Base-by-base conservation (phyloP, 2,113 vertebrate genomes). In the Mus spicilegus region DNA sequence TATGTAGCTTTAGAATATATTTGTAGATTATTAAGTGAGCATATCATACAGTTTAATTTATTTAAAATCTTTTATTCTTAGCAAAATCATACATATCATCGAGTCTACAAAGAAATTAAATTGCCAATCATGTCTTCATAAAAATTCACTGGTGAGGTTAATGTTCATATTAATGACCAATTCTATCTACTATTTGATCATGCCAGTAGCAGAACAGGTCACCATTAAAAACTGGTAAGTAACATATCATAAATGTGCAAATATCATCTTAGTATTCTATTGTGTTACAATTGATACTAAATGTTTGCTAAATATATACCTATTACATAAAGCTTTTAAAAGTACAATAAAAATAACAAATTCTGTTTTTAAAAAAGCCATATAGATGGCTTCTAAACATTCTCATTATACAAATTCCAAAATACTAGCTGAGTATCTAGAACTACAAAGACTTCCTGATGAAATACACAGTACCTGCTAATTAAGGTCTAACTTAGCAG, bases 281-380 rank as follows among this genome's bases (percentile, higher is more conserved):
- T 89, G 54, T 98, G 95, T 98, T 98, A 98, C 95, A 95, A 96
- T 98, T 96, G 97, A 96, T 98, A 98, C 97, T 98, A 98, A 99
- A 98, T 98, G 98, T 97, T 85, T 97, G 95, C 98, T 98, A 98
- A 98, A 98, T 98, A 98, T 97, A 98, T 98, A 97, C 91, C 97
- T 98, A 98, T 98, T 98, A 98, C 97, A 90, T 98, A 98, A 98
- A 99, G 98, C 98, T 98, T 98, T 98, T 98, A 98, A 97, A 98
- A 98, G 97, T 98, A 99, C 98, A 98, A 98, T 98, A 99, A 99
- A 99, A 99, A 99, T 99, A 99, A 99, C 98, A 99, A 98, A 98
- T 98, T 98, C 98, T 98, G 98, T 98, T 97, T 98, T 97, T 98
- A 98, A 98, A 98, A 98, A 98, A 99, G 98, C 98, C 98, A 98